Base-by-base conservation (phyloP, 2,113 vertebrate genomes). In the Crypturellus undulatus region DNA sequence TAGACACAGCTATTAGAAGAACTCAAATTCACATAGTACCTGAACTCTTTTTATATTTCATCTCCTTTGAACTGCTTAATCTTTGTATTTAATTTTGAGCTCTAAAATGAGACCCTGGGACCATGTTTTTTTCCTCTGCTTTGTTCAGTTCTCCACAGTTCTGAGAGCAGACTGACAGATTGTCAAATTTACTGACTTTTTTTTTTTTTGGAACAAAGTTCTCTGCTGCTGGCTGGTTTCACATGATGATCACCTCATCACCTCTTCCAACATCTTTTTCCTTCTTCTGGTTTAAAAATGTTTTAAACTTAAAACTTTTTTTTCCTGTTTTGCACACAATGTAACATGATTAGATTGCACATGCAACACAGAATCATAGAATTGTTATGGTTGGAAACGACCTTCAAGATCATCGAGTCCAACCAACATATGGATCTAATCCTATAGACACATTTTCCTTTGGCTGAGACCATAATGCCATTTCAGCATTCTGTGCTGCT, bases 61-160 rank as follows among this genome's bases (percentile, higher is more conserved):
- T 62, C 63, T 84, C 38, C 62, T 97, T 93, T 96, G 79, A 96
- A 94, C 86, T 82, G 22, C 67, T 76, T 83, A 93, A 95, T 96
- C 92, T 87, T 86, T 89, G 52, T 92, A 83, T 95, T 96, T 93
- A 94, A 96, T 97, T 93, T 63, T 87, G 76, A 83, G 67, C 56
- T 77, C 86, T 94, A 24, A 90, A 89, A 75, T 72, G 59, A 93
- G 88, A 85, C 54, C 56, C 21, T 83, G 59, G 79, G 71, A 81
- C 79, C 5, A 2, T 90, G 49, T 70, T 87, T 84, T 94, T 94
- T 91, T 81, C 95, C 60, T 79, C 58, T 93, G 56, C 52, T 59
- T 84, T 80, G 67, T 73, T 65, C 51, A 82, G 3, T 97, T 97
- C 90, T 96, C 83, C 84, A 64, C 80, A 87, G 86, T 52, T 87